Evolutionary conservation across 1,140 invertebrate genomes (phyloP), one percentile per base, ranked within the genome.

Genomic region (Calosoma granatense): DNA sequence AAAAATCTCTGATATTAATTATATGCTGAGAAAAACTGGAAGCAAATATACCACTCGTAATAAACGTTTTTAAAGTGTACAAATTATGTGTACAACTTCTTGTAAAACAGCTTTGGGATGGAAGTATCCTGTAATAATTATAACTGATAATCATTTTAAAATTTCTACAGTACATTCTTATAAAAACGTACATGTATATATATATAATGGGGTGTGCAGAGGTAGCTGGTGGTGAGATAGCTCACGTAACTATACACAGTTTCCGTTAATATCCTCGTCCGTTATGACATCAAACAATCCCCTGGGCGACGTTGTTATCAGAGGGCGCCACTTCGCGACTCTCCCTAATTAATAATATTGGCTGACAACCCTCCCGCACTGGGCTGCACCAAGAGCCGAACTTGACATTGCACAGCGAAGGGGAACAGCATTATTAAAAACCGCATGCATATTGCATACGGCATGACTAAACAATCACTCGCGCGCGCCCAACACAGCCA

Each of bases 311-410:
- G 9, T 12, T 47, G 41, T 47, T 47, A 47, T 47, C 41, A 47
- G 41, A 47, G 41, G 41, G 17, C 17, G 17, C 41, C 41, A 47
- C 17, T 47, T 47, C 9, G 15, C 41, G 17, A 47, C 41, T 47
- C 41, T 47, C 15, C 17, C 41, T 47, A 47, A 47, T 47, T 47
- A 47, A 47, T 47, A 47, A 47, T 47, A 47, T 47, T 47, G 41
- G 41, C 41, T 47, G 41, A 47, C 41, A 17, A 47, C 17, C 41
- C 9, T 47, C 4, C 6, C 6, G 9, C 17, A n/a, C n/a, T n/a
- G n/a, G n/a, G n/a, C n/a, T n/a, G n/a, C n/a, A n/a, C n/a, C n/a
- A n/a, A n/a, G n/a, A n/a, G 41, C 4, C 41, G 17, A 47, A 47
- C 41, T 47, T 47, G 41, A 47, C 41, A 47, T 47, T 47, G 41